These are phyloP conservation scores for Cranoglanis bouderius DNA, from an alignment of 2,113 vertebrate genomes.

Conservation along the genomic window DNA sequence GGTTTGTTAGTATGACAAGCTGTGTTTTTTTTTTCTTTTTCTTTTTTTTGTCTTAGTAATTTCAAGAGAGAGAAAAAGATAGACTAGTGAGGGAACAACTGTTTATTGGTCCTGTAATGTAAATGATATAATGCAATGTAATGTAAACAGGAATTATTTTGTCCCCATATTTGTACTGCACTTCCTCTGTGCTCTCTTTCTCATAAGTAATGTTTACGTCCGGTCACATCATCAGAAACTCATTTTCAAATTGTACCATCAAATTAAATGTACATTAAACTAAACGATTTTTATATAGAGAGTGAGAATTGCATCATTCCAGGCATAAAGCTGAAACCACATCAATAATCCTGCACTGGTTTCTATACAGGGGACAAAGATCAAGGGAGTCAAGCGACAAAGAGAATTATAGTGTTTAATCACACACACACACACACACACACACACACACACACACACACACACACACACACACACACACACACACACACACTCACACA, in stretches of 20 bases:
- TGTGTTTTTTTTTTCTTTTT: not conserved
- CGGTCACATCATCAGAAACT: conserved; percentile 16
- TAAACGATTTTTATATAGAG: conserved; percentile 10
- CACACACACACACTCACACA: not conserved
- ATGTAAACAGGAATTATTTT: not conserved
- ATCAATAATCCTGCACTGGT: not conserved
- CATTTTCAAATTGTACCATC: conserved; percentile 19
- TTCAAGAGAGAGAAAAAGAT: not conserved
- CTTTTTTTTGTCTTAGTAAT: not conserved
- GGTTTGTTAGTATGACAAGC: not conserved
- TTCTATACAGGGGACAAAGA: not conserved
- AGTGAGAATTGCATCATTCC: not conserved
- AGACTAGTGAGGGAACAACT: not conserved
- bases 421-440: not conserved
- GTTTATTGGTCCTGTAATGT: not conserved
- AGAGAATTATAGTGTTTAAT: conserved; percentile 4
- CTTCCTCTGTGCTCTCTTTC: not conserved
- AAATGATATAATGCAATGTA: not conserved
- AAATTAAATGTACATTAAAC: conserved; percentile 6
- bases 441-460: not conserved
- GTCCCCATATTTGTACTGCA: not conserved
- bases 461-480: not conserved
- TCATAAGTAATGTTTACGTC: conserved; percentile 29
- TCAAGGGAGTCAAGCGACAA: not conserved
- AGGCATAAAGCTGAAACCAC: not conserved